Evolutionary conservation across 2,113 vertebrate genomes (phyloP).

Genomic region (Grus americana): DNA sequence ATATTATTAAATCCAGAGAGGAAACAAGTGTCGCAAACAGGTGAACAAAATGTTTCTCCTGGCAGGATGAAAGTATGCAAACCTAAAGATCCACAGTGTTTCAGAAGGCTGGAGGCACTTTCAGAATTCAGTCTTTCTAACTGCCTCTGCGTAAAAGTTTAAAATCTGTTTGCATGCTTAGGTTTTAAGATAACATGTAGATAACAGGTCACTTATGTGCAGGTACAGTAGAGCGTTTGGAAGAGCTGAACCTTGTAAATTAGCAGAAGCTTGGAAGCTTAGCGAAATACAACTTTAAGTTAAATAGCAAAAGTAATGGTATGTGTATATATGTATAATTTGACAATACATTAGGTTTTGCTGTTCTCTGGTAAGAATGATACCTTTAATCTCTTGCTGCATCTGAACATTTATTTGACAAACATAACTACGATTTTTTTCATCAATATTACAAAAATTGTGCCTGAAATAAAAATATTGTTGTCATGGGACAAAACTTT

Average conservation of each 20-base stretch:
- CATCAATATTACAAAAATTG: constrained; percentile 42
- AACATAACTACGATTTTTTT: not conserved
- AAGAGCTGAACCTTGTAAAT: not conserved
- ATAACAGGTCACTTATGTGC: not conserved
- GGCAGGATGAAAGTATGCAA: not conserved
- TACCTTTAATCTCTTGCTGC: constrained; percentile 64
- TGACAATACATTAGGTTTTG: constrained; percentile 5
- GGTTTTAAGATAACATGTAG: not conserved
- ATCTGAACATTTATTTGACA: constrained; percentile 42
- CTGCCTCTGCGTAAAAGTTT: not conserved
- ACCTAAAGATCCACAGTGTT: not conserved
- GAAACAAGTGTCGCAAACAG: not conserved
- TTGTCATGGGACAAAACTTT: constrained; percentile 42
- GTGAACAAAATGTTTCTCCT: not conserved
- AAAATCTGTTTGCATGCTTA: not conserved
- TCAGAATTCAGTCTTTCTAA: not conserved
- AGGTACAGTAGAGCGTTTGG: not conserved
- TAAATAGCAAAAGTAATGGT: constrained; percentile 20
- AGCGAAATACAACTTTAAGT: not conserved
- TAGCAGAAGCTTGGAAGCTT: not conserved
- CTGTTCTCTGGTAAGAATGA: constrained; percentile 40
- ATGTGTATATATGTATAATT: not conserved
- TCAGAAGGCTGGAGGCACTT: not conserved
- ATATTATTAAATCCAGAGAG: not conserved
- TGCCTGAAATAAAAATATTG: constrained; percentile 37